These are phyloP conservation scores for Liodrosophila aerea DNA, from an alignment of 2,888 invertebrate genomes.

Conservation along the genomic window DNA sequence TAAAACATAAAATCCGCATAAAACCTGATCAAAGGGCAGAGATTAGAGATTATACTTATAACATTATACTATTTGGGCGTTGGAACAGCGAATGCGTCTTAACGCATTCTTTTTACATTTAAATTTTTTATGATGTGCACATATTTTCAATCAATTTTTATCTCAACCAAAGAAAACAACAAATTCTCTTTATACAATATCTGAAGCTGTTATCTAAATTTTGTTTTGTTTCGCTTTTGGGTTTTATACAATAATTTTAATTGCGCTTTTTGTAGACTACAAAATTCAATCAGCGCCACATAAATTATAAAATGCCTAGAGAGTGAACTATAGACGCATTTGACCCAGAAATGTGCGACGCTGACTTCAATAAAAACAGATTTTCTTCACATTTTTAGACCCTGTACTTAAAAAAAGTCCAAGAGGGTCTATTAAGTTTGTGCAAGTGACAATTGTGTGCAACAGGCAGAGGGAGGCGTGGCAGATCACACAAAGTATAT, in stretches of 20 bases:
- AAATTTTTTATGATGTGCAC: conserved; percentile 34
- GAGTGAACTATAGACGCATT: conserved; percentile 4
- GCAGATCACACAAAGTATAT: no score
- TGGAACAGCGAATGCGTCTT: conserved; percentile 50
- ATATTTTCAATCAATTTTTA: conserved; percentile 43
- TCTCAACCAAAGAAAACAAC: conserved; percentile 13
- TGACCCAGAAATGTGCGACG: conserved; percentile 65
- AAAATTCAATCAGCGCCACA: conserved; percentile 69
- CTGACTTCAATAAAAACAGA: conserved; percentile 65
- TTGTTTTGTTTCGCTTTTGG: conserved; percentile 40
- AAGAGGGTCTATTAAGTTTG: no score
- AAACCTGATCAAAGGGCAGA: conserved; percentile 22
- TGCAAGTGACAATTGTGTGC: no score
- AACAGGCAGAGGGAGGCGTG: no score
- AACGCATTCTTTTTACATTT: conserved; percentile 36
- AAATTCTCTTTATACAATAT: conserved; percentile 5
- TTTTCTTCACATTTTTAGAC: conserved; percentile 39
- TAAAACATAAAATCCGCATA: conserved; percentile 45
- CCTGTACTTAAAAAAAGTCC: no score
- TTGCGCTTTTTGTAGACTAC: conserved; percentile 62
- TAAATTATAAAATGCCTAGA: conserved; percentile 58
- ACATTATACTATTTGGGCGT: conserved; percentile 19
- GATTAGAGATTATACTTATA: neutral
- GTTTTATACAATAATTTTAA: conserved; percentile 61
- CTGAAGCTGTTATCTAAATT: conserved; percentile 23